Conservation (phyloP, 2,113 vertebrate species). For the Phalacrocorax brasilianus region DNA sequence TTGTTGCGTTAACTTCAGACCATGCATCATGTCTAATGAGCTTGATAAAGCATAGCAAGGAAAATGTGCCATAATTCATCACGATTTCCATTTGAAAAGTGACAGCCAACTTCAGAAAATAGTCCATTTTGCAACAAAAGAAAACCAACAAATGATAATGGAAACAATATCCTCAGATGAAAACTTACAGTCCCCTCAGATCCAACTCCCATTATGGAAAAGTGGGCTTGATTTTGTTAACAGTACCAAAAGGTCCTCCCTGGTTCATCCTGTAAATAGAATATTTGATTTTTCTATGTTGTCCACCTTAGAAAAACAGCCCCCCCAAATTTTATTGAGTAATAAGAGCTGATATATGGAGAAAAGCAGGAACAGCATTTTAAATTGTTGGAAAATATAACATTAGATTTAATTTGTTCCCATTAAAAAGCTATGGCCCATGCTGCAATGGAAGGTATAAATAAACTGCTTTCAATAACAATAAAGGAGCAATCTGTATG, state of each 20-base stretch:
- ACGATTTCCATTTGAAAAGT: slow-evolving; percentile 72
- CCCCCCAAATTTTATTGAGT: slow-evolving; percentile 12
- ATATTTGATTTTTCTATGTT: not conserved
- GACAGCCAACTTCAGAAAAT: slow-evolving; percentile 59
- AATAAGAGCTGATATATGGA: not conserved
- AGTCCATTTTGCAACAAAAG: slow-evolving; percentile 57
- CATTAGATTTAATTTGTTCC: slow-evolving; percentile 24
- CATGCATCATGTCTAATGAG: slow-evolving; percentile 78
- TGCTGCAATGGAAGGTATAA: slow-evolving; percentile 43
- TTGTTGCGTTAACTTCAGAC: slow-evolving; percentile 64
- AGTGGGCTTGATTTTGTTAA: not conserved
- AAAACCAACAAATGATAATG: not conserved
- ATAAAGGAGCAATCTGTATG: not conserved
- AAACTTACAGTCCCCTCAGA: not conserved
- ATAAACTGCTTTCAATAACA: slow-evolving; percentile 33
- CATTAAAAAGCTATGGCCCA: slow-evolving; percentile 22
- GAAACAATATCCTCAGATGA: slow-evolving; percentile 11
- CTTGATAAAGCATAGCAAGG: slow-evolving; percentile 72
- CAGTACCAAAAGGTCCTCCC: not conserved
- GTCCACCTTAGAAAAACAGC: not conserved
- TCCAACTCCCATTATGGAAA: not conserved
- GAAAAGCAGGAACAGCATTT: slow-evolving; percentile 27
- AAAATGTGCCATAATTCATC: slow-evolving; percentile 73
- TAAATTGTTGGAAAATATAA: slow-evolving; percentile 22
- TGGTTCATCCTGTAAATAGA: not conserved